These are phyloP conservation scores for Adelphocoris suturalis DNA, from an alignment of 2,888 invertebrate species.

Conservation along the genomic window DNA sequence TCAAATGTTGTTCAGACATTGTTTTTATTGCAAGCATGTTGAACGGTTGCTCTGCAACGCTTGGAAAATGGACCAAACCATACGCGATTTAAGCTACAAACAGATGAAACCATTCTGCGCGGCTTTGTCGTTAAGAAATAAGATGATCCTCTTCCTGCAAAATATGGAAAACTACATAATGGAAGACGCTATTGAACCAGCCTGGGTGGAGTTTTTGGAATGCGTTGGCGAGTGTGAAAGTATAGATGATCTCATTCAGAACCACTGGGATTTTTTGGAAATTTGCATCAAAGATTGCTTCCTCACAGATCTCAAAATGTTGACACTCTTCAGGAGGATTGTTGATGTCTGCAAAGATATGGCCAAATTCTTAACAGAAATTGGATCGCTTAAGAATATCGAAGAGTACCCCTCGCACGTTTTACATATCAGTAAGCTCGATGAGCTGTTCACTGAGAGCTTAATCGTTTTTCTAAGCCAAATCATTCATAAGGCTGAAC, in stretches of 20 bases:
- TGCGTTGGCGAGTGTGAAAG: conserved; percentile 61
- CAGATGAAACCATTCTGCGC: conserved; percentile 25
- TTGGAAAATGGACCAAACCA: conserved; percentile 56
- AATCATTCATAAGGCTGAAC: conserved; percentile 58
- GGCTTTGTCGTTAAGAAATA: conserved; percentile 87
- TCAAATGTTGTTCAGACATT: conserved; percentile 97
- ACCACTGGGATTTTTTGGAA: conserved; percentile 68
- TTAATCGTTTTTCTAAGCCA: conserved; percentile 41
- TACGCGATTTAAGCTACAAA: conserved; percentile 23
- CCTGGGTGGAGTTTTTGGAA: conserved; percentile 93
- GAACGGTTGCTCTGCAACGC: conserved; percentile 80
- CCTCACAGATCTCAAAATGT: conserved; percentile 50
- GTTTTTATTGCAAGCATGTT: conserved; percentile 95
- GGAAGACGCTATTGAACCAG: conserved; percentile 97
- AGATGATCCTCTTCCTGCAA: conserved; percentile 97
- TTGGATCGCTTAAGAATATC: conserved; percentile 52
- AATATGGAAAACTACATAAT: conserved; percentile 99
- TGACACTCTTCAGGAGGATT: conserved; percentile 52
- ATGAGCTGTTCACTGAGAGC: conserved; percentile 52
- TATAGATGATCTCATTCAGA: conserved; percentile 64
- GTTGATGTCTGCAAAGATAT: conserved; percentile 61
- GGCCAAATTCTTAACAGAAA: conserved; percentile 48
- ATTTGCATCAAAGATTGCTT: conserved; percentile 61
- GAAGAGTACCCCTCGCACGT: conserved; percentile 53
- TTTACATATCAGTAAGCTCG: conserved; percentile 29